Base-by-base conservation (phyloP, 2,113 vertebrate genomes). In the Malurus cyaneus region DNA sequence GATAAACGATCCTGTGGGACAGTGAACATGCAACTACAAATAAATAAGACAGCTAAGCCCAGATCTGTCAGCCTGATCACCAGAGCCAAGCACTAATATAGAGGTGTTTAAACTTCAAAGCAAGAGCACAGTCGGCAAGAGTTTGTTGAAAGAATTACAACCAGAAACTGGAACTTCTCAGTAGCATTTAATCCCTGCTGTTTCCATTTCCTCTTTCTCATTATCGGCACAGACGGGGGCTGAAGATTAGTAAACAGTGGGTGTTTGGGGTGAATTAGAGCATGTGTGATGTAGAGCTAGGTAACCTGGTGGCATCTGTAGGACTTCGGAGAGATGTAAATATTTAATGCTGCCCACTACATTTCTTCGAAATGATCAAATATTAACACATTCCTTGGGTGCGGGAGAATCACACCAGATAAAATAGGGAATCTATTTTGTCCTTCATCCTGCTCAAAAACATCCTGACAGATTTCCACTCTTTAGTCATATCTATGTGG, bases 131-230 rank as follows among this genome's bases (percentile, higher is more conserved):
- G 67, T 54, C 4, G 8, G 94, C 88, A 95, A 90, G 86, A 80
- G 85, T 89, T 93, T 92, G 93, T 86, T 93, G 89, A 96, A 94
- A 96, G 88, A 92, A 96, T 91, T 97, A 96, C 86, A 92, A 53
- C 96, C 78, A 86, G 92, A 97, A 97, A 95, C 82, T 96, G 92
- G 91, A 91, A 86, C 92, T 92, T 86, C 77, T 92, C 76, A 77
- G 67, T 76, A 93, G 91, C 90, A 64, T 65, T 23, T 85, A 87
- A 91, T 80, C 81, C 93, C 95, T 86, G 93, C 92, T 95, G 86
- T 96, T 94, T 95, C 94, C 80, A 90, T 94, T 96, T 97, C 96
- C 96, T 97, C 93, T 92, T 79, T 86, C 72, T 97, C 93, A 97
- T 90, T 94, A 94, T 96, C 90, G 4, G 86, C 85, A 88, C 74